Base-by-base conservation (phyloP, 2,888 invertebrate genomes). In the Nemoura dubitans region DNA sequence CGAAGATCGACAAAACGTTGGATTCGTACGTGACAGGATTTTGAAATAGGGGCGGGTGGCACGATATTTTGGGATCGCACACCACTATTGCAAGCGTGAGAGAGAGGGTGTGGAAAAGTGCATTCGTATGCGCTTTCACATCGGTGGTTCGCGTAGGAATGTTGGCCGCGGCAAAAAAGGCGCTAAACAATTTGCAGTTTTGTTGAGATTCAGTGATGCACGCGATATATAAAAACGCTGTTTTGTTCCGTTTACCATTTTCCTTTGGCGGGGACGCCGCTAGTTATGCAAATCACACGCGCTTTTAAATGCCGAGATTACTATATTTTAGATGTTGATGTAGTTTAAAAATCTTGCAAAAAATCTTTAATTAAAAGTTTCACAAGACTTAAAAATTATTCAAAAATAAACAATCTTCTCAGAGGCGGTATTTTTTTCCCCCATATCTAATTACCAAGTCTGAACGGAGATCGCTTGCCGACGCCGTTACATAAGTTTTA, bases 281-380 rank as follows among this genome's bases (percentile, higher is more conserved):
- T 59, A 59, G 16, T 59, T 59, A 59, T 59, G 59, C 59, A 7
- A 59, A 59, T 59, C 14, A 1, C 59, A 21, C 14, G 59, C 59
- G 59, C 59, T 59, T 59, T 59, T 7, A 59, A 59, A 59, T 59
- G 59, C 16, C 59, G 14, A 3, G 59, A 59, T 59, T 59, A 59
- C 21, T 21, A 59, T 59, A 59, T 59, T 59, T 59, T 59, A 16
- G 21, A 59, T 59, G 59, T 59, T 16, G 59, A 59, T 59, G 59
- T 21, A 59, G 21, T 59, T 59, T 59, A 21, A 59, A 21, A 21
- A 59, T 59, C 59, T 59, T 59, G 16, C 16, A 59, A 59, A 59
- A 59, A 59, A 78, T 27, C 26, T 78, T 78, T 78, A 78, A 78
- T 78, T 78, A 78, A 78, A 78, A 78, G 25, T 78, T 78, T 25